A percentile compares a stretch with the other conserved stretches of the same genome.
These are phyloP conservation scores for Pristiophorus japonicus DNA, from an alignment of 2,113 vertebrate species.

Conservation along the genomic window DNA sequence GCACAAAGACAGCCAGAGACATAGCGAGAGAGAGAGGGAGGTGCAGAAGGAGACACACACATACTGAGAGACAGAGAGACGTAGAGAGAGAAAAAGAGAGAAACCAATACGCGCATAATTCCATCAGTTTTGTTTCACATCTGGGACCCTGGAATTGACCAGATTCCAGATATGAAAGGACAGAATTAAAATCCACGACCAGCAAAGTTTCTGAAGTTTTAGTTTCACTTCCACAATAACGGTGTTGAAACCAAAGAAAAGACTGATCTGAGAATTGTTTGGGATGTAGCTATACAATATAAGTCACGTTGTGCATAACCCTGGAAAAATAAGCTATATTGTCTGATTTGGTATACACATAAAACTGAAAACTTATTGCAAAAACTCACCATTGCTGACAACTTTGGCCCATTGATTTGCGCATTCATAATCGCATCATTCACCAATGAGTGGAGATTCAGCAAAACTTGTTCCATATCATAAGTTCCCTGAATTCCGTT, in stretches of 20 bases:
- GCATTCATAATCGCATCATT: constrained; percentile 64
- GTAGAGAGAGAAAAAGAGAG: background rate
- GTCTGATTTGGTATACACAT: background rate
- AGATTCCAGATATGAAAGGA: background rate
- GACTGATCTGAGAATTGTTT: background rate
- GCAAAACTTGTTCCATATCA: constrained; percentile 65
- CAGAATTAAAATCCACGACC: background rate
- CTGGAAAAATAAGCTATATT: background rate
- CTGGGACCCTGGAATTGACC: background rate
- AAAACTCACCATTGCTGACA: constrained; percentile 65
- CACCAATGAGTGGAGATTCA: constrained; percentile 64
- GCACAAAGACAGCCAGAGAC: background rate
- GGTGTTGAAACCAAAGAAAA: background rate
- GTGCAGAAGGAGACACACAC: background rate
- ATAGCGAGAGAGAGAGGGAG: background rate
- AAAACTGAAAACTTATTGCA: background rate
- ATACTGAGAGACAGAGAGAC: background rate
- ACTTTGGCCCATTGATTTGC: constrained; percentile 48
- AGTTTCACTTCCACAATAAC: background rate
- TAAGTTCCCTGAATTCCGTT: constrained; percentile 58
- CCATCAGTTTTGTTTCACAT: background rate
- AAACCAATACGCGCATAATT: background rate
- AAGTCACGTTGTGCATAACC: background rate
- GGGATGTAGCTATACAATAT: background rate
- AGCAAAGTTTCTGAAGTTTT: background rate